Evolutionary conservation across 2,113 vertebrate species (phyloP), one percentile per base, ranked within the genome.

Genomic region (Empidonax traillii): DNA sequence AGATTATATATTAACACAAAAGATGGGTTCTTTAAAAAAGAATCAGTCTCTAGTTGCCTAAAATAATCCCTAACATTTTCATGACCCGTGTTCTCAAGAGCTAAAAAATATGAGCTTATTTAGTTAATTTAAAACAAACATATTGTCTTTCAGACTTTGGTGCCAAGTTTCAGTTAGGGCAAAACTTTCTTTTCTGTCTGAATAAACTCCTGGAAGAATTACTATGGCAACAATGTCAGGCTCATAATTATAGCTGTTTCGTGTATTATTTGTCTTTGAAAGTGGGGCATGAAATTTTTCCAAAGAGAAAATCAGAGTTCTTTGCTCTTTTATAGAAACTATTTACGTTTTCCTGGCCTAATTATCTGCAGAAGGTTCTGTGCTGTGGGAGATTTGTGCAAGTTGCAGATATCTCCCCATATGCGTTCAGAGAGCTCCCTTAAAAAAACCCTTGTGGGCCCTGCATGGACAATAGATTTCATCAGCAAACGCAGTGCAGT

Each of bases 241-340:
- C 46, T 88, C 20, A 49, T 76, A 92, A 83, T 95, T 87, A 85
- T 59, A 93, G 81, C 67, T 61, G 53, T 85, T 89, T 65, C 2
- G 1, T 91, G 52, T 75, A 49, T 78, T 95, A 94, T 91, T 95
- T 96, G 53, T 89, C 77, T 93, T 84, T 94, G 84, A 95, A 96
- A 75, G 33, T 85, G 55, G 75, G 69, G 43, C 63, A 49, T 18
- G 44, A 90, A 90, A 84, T 55, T 39, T 95, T 94, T 95, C 88
- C 76, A 18, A 21, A 94, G 66, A 68, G 30, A 81, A 76, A 90
- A 31, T 55, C 56, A n/a, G 69, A 77, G 44, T 46, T 93, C 80
- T 88, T 96, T 87, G 39, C 47, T 90, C 66, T 92, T 79, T 66
- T 91, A 86, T 86, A 80, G 93, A 93, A 97, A 89, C 61, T 51